Conservation (phyloP, 2,888 invertebrate species). For the Trichogramma dendrolimi region DNA sequence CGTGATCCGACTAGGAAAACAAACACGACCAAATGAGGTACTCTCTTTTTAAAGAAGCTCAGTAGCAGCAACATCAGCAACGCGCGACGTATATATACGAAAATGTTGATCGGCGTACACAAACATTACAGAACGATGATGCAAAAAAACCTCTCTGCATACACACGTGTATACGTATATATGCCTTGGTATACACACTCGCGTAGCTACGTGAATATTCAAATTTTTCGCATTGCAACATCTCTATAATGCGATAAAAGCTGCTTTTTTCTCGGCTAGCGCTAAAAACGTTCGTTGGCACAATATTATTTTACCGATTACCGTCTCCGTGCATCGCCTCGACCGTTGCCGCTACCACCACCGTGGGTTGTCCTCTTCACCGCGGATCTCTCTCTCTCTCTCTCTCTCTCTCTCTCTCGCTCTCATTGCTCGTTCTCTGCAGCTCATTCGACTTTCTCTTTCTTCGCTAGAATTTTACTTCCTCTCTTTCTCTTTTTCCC, state of each 20-base stretch:
- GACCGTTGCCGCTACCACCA: conserved; percentile 12
- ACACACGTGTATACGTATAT: no score
- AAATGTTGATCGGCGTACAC: no score
- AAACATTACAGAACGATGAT: no score
- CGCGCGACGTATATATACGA: no score
- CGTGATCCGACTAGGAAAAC: conserved; percentile 27
- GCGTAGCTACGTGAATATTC: no score
- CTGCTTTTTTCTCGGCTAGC: no score
- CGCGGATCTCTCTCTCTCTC: not conserved
- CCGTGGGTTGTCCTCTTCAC: not conserved
- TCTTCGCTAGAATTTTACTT: conserved; percentile 1
- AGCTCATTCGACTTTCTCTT: conserved; percentile 19
- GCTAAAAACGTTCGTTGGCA: conserved; percentile 24
- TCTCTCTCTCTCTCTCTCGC: not conserved
- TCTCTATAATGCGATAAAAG: no score
- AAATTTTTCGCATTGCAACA: no score
- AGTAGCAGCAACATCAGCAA: no score
- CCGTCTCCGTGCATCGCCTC: not conserved
- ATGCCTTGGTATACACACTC: no score
- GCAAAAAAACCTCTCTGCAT: no score
- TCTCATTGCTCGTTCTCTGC: not conserved
- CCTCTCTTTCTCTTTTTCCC: not conserved
- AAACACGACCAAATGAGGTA: conserved; percentile 27
- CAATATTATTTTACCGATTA: conserved; percentile 41
- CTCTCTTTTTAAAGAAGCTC: no score